Percentiles rank a stretch among this genome's conserved stretches.
These are phyloP conservation scores for Zapus hudsonius DNA, from an alignment of 2,113 vertebrate species.

Conservation along the genomic window DNA sequence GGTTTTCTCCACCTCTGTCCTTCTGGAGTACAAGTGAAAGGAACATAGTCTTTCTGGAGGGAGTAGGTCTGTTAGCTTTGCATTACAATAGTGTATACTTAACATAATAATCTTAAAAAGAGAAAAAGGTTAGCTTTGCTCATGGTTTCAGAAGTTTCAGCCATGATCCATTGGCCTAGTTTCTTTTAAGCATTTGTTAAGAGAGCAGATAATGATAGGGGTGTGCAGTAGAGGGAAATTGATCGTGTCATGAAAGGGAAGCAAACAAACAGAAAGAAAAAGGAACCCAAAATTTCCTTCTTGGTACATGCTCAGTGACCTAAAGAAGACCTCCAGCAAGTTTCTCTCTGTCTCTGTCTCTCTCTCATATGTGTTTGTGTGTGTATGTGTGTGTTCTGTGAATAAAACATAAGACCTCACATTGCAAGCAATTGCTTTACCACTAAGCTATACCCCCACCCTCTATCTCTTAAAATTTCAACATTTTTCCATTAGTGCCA, in stretches of 20 bases:
- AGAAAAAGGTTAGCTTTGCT: background rate
- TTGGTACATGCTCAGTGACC: background rate
- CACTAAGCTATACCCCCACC: background rate
- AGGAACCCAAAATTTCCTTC: background rate
- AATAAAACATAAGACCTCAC: background rate
- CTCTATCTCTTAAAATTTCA: background rate
- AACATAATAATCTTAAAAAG: background rate
- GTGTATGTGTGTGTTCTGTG: background rate
- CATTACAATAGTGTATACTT: background rate
- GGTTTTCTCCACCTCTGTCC: background rate
- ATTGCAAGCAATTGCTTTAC: background rate
- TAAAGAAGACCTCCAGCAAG: background rate
- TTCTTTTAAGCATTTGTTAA: background rate
- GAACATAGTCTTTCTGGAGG: background rate
- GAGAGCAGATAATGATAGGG: background rate
- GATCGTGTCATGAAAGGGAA: background rate
- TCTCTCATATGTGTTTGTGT: background rate
- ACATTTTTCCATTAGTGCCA: background rate
- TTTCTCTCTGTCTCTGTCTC: background rate
- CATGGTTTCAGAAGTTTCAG: background rate
- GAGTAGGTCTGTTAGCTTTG: background rate
- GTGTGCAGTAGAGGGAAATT: background rate
- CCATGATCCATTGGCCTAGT: background rate
- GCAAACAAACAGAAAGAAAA: background rate
- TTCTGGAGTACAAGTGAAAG: background rate